Conservation (phyloP, 1,140 invertebrate species). For the Eurosta solidaginis region DNA sequence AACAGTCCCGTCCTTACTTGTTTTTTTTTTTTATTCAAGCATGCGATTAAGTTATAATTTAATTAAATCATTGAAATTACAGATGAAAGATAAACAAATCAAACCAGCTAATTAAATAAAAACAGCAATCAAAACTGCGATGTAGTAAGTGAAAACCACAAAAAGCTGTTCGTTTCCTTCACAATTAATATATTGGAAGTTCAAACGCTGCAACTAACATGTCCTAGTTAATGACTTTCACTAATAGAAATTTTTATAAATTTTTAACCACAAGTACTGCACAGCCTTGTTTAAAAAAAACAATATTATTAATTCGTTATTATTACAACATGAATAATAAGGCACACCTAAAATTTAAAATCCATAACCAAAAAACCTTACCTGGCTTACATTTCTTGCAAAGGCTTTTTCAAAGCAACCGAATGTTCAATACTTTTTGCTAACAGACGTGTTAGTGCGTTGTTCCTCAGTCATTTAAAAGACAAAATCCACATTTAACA, state of each 20-base stretch:
- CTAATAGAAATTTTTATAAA: not conserved
- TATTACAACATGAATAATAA: too few species aligned
- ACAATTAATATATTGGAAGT: not conserved
- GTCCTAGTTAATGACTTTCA: not conserved
- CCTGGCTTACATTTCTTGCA: too few species aligned
- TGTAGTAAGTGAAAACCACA: not conserved
- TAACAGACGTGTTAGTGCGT: too few species aligned
- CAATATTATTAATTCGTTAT: too few species aligned
- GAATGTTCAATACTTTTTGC: too few species aligned
- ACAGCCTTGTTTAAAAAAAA: too few species aligned
- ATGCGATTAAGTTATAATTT: too few species aligned
- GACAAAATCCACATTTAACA: too few species aligned
- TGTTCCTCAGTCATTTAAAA: too few species aligned
- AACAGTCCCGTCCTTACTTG: not conserved
- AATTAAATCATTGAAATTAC: constrained; percentile 33
- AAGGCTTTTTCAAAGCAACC: too few species aligned
- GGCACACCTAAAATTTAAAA: too few species aligned
- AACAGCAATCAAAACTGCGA: not conserved
- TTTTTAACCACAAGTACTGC: not conserved
- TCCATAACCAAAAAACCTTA: too few species aligned
- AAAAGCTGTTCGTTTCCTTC: not conserved
- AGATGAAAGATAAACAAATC: constrained; percentile 47
- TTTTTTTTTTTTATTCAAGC: not conserved
- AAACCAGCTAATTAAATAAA: not conserved
- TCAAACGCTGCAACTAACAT: not conserved